Base-by-base conservation (phyloP, 2,888 invertebrate genomes). In the Octonoba sinensis region DNA sequence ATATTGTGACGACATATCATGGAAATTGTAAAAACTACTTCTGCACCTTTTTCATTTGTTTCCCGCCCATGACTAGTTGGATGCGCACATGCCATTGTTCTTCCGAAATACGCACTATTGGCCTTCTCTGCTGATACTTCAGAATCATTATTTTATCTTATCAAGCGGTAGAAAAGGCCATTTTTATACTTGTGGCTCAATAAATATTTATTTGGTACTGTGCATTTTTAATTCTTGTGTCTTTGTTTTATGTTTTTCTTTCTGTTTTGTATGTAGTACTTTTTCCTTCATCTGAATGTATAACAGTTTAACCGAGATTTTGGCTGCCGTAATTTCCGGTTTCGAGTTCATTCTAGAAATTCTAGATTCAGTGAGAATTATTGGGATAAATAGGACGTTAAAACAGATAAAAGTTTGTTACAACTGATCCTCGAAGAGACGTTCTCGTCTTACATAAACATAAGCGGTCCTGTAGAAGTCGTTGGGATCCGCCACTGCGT, bases 171-270 rank as follows among this genome's bases (percentile, higher is more conserved):
- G 49, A 59, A 78, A 73, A 79, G 73, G 79, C 67, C 79, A 65
- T 77, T 71, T 65, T 62, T 67, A 73, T 73, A 62, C 54, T 67
- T 46, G 57, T 79, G 73, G 79, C 79, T 79, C 79, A 79, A 79
- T 79, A 79, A 79, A 79, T 79, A 79, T 67, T 73, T 79, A 73
- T 79, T 79, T 79, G 56, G 73, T 73, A 79, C 27, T 56, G n/a
- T 59, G 13, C 22, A 11, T 15, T 24, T 59, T 11, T 62, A 20
- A n/a, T 36, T 62, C 18, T 60, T 60, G 24, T 44, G 36, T 62
- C 8, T 27, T 60, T 60, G 16, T 60, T 60, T n/a, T 60, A 16
- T 60, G 24, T 60, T 8, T 60, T 6, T 27, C 16, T 60, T 16
- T 54, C 16, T 47, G 54, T 8, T 54, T 6, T 12, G 15, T 47